These are phyloP conservation scores for Tautogolabrus adspersus DNA, from an alignment of 2,113 vertebrate genomes.

Conservation along the genomic window DNA sequence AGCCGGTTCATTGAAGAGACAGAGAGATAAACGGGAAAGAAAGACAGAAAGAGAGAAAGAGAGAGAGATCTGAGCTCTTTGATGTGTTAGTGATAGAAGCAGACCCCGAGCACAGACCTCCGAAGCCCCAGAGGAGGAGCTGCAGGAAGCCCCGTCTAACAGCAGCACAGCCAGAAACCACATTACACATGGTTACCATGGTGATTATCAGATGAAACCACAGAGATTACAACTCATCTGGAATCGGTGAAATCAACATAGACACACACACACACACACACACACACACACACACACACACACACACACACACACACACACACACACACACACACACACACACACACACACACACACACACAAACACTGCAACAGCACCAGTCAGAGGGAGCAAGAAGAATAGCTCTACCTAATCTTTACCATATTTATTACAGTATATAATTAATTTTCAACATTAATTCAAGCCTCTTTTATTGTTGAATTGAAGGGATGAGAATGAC, in stretches of 20 bases:
- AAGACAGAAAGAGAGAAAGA: conserved; percentile 10
- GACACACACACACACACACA: conserved; percentile 1
- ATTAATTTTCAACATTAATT: too few relatives aligned
- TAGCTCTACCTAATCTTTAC: too few relatives aligned
- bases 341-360: too few relatives aligned
- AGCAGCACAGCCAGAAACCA: conserved; percentile 46
- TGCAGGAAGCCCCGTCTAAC: conserved; percentile 16
- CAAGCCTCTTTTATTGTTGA: too few relatives aligned
- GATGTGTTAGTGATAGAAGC: conserved; percentile 48
- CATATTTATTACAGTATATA: too few relatives aligned
- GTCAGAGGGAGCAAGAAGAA: too few relatives aligned
- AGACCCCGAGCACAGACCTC: conserved; percentile 45
- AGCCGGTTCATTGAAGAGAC: conserved; percentile 36
- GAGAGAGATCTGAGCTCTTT: conserved; percentile 54
- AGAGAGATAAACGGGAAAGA: conserved; percentile 34
- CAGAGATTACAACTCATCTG: conserved; percentile 59
- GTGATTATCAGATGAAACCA: conserved; percentile 71
- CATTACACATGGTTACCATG: conserved; percentile 74
- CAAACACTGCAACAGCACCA: too few relatives aligned
- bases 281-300: background rate
- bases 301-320: too few relatives aligned
- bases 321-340: too few relatives aligned
- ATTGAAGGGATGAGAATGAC: too few relatives aligned
- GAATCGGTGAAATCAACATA: conserved; percentile 51
- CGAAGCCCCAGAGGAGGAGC: conserved; percentile 37